A percentile compares a stretch with the other conserved stretches of the same genome.
phyloP scores from a whole-genome alignment of 2,797 vertebrate species.

The Scomberomorus guttatus region DNA sequence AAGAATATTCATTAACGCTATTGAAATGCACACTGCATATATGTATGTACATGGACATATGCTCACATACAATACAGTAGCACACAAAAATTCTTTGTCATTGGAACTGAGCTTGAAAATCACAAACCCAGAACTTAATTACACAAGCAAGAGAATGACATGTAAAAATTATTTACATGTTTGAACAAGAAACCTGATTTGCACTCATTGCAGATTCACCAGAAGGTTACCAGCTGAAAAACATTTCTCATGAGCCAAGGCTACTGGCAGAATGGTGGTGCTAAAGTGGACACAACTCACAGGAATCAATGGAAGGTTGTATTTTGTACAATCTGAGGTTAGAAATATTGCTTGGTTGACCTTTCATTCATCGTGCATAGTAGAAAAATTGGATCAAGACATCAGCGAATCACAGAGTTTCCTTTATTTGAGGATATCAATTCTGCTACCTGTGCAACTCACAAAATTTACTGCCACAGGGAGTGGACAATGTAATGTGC shows the following conservation, averaged over 20 bases:
- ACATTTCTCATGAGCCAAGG: slow-evolving; percentile 18
- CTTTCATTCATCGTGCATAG: slow-evolving; percentile 19
- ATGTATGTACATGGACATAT: background rate
- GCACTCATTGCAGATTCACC: background rate
- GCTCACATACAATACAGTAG: background rate
- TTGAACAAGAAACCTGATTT: slow-evolving; percentile 19
- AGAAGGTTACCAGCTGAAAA: slow-evolving; percentile 3
- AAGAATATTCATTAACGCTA: slow-evolving; percentile 23
- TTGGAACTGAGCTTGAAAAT: background rate
- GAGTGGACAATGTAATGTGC: slow-evolving; percentile 36
- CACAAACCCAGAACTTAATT: slow-evolving; percentile 15
- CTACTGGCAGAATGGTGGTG: slow-evolving; percentile 11
- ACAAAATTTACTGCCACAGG: slow-evolving; percentile 33
- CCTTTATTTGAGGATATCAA: slow-evolving; percentile 31
- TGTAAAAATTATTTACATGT: too few relatives aligned
- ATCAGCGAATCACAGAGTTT: slow-evolving; percentile 16
- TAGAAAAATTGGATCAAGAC: slow-evolving; percentile 39
- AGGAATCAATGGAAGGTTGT: slow-evolving; percentile 32
- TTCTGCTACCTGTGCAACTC: slow-evolving; percentile 30
- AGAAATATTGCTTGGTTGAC: slow-evolving; percentile 43
- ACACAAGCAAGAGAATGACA: background rate
- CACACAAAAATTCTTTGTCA: background rate
- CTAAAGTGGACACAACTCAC: slow-evolving; percentile 20
- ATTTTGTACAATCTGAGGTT: slow-evolving; percentile 32
- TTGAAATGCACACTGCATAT: background rate